Percentiles rank a stretch among this genome's conserved stretches.
Conservation (phyloP, 2,113 vertebrate species). For the Leptosomus discolor region DNA sequence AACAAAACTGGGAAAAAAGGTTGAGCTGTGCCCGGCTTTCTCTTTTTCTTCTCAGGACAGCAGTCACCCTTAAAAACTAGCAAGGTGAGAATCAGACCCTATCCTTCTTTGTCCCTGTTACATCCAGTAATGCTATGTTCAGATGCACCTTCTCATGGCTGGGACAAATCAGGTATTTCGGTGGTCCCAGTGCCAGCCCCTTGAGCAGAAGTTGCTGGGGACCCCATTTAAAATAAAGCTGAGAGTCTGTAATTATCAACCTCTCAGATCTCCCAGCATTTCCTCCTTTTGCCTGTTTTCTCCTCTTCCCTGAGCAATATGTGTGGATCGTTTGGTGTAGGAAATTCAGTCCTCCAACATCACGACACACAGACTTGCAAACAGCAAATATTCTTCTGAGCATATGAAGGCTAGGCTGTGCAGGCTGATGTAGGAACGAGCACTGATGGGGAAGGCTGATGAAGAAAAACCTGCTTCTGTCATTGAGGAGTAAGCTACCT, state of each 20-base stretch:
- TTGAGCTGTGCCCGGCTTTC: background rate
- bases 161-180: background rate
- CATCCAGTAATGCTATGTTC: background rate
- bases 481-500: rapidly evolving
- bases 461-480: background rate
- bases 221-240: background rate
- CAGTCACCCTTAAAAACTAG: background rate
- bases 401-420: background rate
- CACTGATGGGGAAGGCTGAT: background rate
- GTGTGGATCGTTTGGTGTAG: background rate
- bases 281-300: background rate
- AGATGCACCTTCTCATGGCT: background rate
- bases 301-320: background rate
- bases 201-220: background rate
- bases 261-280: background rate
- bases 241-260: background rate
- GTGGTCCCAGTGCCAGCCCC: background rate
- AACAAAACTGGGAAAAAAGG: background rate
- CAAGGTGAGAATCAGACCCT: background rate
- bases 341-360: background rate
- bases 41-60: background rate
- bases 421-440: background rate
- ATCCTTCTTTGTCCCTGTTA: background rate
- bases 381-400: background rate
- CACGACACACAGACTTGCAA: background rate